Percentiles rank a stretch among this genome's conserved stretches.
Evolutionary conservation across 2,113 vertebrate species (phyloP).

Genomic region (Zosterops borbonicus): DNA sequence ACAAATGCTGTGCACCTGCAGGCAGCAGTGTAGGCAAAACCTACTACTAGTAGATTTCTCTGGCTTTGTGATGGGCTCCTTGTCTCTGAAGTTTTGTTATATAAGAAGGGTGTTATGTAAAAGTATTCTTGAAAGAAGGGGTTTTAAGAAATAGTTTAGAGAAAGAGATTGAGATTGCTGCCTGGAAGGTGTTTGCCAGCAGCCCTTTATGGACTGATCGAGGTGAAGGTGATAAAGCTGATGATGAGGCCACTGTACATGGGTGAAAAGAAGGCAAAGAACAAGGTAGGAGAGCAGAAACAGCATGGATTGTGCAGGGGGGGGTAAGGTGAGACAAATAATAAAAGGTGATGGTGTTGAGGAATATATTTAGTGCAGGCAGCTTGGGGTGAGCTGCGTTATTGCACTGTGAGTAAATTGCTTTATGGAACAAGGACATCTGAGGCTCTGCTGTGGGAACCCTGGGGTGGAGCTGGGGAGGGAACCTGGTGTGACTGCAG

Average conservation of each 20-base stretch:
- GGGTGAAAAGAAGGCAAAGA: not conserved
- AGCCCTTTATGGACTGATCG: not conserved
- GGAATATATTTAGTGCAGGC: not conserved
- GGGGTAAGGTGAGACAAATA: not conserved
- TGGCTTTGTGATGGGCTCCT: not conserved
- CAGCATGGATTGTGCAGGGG: not conserved
- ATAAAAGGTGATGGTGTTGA: not conserved
- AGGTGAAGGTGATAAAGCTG: not conserved
- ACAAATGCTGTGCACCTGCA: not conserved
- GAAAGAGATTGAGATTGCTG: not conserved
- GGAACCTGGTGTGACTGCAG: not conserved
- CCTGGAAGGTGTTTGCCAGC: not conserved
- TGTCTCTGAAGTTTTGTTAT: not conserved
- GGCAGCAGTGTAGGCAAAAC: not conserved
- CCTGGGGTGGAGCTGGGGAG: accelerated
- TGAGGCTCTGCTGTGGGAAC: not conserved
- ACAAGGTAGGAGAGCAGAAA: not conserved
- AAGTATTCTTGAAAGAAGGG: not conserved
- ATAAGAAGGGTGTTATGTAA: not conserved
- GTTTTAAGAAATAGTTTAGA: not conserved
- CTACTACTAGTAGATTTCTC: not conserved
- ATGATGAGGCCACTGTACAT: not conserved
- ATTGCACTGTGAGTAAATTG: not conserved
- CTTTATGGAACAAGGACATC: not conserved
- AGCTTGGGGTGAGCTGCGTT: not conserved